These are phyloP conservation scores for Pygocentrus nattereri DNA, from an alignment of 2,797 vertebrate genomes.

Conservation along the genomic window DNA sequence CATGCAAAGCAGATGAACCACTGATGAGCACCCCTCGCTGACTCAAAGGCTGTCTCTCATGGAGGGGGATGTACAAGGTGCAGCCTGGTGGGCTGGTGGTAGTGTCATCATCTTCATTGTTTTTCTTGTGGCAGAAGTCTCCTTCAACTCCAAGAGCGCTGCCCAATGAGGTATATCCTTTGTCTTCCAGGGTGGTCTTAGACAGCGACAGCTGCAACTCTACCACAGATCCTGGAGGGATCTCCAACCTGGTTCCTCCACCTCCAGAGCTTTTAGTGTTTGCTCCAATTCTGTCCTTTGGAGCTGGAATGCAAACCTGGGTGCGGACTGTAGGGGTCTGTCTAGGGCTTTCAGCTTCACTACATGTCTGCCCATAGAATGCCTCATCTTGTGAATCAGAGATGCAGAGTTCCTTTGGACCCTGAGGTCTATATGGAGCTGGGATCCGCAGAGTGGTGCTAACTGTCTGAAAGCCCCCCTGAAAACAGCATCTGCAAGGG, in stretches of 20 bases:
- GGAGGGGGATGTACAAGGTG: constrained; percentile 72
- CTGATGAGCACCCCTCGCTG: constrained; percentile 76
- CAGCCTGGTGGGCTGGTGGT: constrained; percentile 55
- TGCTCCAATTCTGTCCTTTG: constrained; percentile 57
- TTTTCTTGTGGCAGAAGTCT: constrained; percentile 57
- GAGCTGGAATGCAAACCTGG: constrained; percentile 64
- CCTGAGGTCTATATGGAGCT: constrained; percentile 64
- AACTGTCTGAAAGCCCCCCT: constrained; percentile 47
- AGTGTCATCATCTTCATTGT: constrained; percentile 4
- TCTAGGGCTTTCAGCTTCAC: constrained; percentile 62
- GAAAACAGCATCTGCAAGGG: constrained; percentile 56
- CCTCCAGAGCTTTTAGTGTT: constrained; percentile 57
- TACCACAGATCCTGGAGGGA: constrained; percentile 78
- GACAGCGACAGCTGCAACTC: constrained; percentile 89
- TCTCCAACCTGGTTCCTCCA: constrained; percentile 55
- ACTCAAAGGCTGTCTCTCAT: constrained; percentile 75
- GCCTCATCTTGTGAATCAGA: constrained; percentile 73
- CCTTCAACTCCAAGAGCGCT: constrained; percentile 73
- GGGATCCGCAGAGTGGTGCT: constrained; percentile 83
- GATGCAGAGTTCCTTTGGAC: constrained; percentile 72
- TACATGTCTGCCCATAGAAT: constrained; percentile 67
- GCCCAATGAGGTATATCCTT: constrained; percentile 65
- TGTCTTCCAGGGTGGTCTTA: constrained; percentile 69
- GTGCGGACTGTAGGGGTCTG: constrained; percentile 63
- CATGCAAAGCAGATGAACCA: constrained; percentile 69